Conservation (phyloP, 2,888 invertebrate genomes). For the Ramazzottius varieornatus region DNA sequence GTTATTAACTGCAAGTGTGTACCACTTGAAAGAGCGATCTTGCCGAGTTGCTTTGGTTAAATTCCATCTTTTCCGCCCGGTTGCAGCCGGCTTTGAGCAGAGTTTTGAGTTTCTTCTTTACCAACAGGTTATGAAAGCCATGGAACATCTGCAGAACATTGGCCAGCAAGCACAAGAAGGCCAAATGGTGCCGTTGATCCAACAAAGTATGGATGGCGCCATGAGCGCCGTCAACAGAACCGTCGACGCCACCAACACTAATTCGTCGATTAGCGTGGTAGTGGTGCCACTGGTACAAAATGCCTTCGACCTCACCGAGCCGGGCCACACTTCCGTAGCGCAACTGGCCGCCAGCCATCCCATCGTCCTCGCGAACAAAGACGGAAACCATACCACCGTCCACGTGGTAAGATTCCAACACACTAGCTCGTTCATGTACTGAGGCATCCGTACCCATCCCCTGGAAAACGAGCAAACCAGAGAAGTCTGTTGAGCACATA, state of each 20-base stretch:
- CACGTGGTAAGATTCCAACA: slow-evolving; percentile 2
- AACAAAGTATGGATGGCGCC: neutral
- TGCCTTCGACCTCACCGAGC: neutral
- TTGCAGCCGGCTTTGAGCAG: too few relatives aligned
- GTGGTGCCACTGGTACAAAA: neutral
- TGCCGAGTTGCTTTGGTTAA: too few relatives aligned
- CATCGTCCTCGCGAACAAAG: neutral
- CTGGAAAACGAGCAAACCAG: too few relatives aligned
- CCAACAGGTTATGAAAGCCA: neutral
- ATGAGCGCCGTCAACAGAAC: neutral
- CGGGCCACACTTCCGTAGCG: neutral
- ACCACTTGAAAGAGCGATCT: too few relatives aligned
- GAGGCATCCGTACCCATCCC: too few relatives aligned
- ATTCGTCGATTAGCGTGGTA: neutral
- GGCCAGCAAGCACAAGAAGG: neutral
- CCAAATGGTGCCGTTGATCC: neutral
- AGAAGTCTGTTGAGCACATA: too few relatives aligned
- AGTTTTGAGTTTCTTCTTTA: too few relatives aligned
- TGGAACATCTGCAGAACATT: neutral
- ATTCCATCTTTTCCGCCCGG: too few relatives aligned
- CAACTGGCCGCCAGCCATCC: neutral
- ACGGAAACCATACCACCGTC: neutral
- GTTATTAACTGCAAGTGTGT: too few relatives aligned
- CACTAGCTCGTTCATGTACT: too few relatives aligned
- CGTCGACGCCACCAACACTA: neutral